A percentile compares a stretch with the other conserved stretches of the same genome.
These are phyloP conservation scores for Bombus confusus DNA, from an alignment of 1,140 invertebrate genomes.

Conservation along the genomic window DNA sequence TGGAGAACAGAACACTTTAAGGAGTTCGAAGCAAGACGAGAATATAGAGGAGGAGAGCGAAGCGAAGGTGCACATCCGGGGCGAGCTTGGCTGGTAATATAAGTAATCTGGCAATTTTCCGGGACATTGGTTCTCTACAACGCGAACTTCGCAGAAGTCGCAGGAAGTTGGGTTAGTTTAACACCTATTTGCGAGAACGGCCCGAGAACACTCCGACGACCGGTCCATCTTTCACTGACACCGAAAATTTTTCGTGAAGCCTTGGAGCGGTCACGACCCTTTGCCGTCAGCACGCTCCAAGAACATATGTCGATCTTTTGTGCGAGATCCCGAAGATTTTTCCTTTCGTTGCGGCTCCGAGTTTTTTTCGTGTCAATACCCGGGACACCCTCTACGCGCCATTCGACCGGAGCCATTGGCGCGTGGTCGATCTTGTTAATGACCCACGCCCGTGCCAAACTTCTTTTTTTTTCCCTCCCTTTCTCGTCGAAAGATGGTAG, in stretches of 20 bases:
- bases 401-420: constrained; percentile 59
- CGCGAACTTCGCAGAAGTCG: constrained; percentile 43
- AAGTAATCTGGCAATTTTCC: constrained; percentile 76
- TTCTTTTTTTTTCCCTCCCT: background rate
- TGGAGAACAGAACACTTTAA: background rate
- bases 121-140: constrained; percentile 71
- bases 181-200: constrained; percentile 55
- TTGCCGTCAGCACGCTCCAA: constrained; percentile 49
- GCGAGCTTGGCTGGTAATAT: constrained; percentile 30
- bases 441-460: constrained; percentile 60
- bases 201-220: background rate
- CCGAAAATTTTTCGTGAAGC: background rate
- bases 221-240: background rate
- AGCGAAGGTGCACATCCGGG: background rate
- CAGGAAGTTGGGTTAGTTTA: constrained; percentile 69
- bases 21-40: background rate
- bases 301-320: constrained; percentile 69
- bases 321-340: constrained; percentile 45
- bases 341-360: constrained; percentile 31
- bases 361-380: constrained; percentile 28
- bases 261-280: constrained; percentile 7
- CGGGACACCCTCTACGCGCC: constrained; percentile 8
- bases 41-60: background rate
- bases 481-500: background rate
- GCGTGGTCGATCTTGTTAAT: constrained; percentile 77